Evolutionary conservation across 2,797 vertebrate genomes (phyloP).

Genomic region (Rhynchonycteris naso): DNA sequence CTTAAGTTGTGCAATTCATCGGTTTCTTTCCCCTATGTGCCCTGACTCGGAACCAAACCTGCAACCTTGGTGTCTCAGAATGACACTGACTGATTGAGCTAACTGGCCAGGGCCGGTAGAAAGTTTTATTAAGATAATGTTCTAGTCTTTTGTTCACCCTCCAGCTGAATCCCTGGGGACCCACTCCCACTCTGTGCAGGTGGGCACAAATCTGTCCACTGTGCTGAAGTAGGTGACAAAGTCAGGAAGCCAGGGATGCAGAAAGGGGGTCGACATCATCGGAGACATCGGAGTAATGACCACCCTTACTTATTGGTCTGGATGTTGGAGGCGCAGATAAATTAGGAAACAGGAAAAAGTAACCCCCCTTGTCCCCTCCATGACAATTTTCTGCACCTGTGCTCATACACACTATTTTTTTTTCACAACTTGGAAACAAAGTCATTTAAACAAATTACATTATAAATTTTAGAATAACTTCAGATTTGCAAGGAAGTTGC

Average conservation of each 20-base stretch:
- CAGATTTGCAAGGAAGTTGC: conserved; percentile 24
- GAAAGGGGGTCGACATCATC: neutral
- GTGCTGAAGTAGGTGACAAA: neutral
- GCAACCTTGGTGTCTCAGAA: no score
- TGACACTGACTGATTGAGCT: no score
- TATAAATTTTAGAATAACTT: neutral
- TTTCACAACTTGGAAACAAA: neutral
- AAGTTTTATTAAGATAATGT: neutral
- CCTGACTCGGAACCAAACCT: no score
- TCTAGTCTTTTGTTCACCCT: neutral
- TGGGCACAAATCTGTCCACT: neutral
- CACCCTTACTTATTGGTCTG: neutral
- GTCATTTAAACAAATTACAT: neutral
- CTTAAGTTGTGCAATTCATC: no score
- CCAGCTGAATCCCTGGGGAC: conserved; percentile 8
- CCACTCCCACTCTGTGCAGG: neutral
- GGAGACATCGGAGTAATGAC: neutral
- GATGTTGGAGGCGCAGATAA: neutral
- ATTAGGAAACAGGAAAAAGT: neutral
- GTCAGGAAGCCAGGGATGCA: neutral
- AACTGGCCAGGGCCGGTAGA: neutral
- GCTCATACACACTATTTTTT: neutral
- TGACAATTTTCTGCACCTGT: neutral
- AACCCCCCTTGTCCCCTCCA: neutral
- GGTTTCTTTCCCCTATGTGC: no score